phyloP scores from a whole-genome alignment of 2,888 invertebrate species.

The Dryocosmus kuriphilus region DNA sequence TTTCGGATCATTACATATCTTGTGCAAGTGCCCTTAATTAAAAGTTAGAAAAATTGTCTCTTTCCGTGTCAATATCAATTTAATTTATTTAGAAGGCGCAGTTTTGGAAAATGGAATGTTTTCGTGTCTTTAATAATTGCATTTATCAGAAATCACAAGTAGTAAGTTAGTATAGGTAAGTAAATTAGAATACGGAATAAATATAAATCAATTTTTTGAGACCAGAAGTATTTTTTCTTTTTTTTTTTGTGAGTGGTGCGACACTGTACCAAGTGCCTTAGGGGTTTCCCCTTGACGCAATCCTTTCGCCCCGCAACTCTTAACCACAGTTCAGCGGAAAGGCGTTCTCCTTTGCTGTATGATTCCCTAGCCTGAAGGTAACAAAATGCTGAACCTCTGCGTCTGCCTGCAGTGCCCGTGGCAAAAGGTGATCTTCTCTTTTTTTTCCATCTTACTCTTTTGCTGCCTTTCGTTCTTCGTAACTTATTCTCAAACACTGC shows the following conservation, averaged over 20 bases:
- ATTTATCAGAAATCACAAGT: too few relatives aligned
- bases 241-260: too few relatives aligned
- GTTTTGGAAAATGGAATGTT: too few relatives aligned
- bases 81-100: too few relatives aligned
- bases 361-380: slow-evolving; percentile 68
- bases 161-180: too few relatives aligned
- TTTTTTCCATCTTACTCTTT: slow-evolving; percentile 51
- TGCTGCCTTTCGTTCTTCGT: slow-evolving; percentile 41
- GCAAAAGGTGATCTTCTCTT: slow-evolving; percentile 53
- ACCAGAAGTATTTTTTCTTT: not conserved
- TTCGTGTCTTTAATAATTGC: too few relatives aligned
- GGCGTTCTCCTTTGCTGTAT: slow-evolving; percentile 68
- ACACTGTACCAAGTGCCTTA: slow-evolving; percentile 43
- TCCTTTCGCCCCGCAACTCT: slow-evolving; percentile 34
- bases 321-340: slow-evolving; percentile 35
- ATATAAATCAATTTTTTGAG: not conserved
- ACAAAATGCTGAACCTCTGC: slow-evolving; percentile 65
- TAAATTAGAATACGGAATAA: not conserved
- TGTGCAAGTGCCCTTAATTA: too few relatives aligned
- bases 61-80: too few relatives aligned
- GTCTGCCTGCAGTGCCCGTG: slow-evolving; percentile 66
- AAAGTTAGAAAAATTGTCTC: too few relatives aligned
- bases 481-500: slow-evolving; percentile 40
- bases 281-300: slow-evolving; percentile 44
- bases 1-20: too few relatives aligned